Evolutionary conservation across 1,140 invertebrate species (phyloP), one percentile per base, ranked within the genome.

Genomic region (Copidosoma floridanum): DNA sequence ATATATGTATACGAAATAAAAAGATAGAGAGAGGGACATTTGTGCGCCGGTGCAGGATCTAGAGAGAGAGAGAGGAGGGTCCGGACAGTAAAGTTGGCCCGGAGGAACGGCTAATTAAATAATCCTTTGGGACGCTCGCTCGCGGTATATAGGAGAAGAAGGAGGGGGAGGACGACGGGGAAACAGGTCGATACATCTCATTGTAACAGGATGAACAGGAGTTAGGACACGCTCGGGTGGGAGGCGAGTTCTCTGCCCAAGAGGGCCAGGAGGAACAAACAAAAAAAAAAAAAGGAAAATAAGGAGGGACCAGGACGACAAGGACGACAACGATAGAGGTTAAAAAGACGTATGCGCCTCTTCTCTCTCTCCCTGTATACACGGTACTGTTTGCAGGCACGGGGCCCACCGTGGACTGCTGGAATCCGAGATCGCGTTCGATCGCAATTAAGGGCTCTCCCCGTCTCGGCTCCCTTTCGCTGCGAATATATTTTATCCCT

Each of bases 131-230:
- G 67, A 75, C 61, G 67, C 62, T 71, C 65, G 65, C 38, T 20
- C 11, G 11, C 60, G 64, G 69, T 59, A 64, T 63, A 68, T 68
- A 68, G 64, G 67, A 65, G 65, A n/a, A n/a, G n/a, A n/a, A n/a
- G n/a, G n/a, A 53, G 65, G 60, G 69, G 67, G 68, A 65, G 67
- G 67, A 61, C 46, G 57, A 53, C 59, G 62, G 67, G 27, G 40
- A 70, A 76, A 77, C 75, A 77, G 77, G 71, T 72, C 72, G 77
- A 77, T 78, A 79, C 78, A 79, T 78, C 75, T 76, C 74, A 77
- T 80, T 75, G 74, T 77, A 78, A 78, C 77, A 77, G 72, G 71
- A 75, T 71, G 71, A 79, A 80, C 76, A 80, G 78, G 69, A 79
- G 77, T 79, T 72, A 74, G 69, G 70, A 76, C 74, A 75, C 66